phyloP scores from a whole-genome alignment of 2,888 invertebrate genomes.

The Helobdella robusta region DNA sequence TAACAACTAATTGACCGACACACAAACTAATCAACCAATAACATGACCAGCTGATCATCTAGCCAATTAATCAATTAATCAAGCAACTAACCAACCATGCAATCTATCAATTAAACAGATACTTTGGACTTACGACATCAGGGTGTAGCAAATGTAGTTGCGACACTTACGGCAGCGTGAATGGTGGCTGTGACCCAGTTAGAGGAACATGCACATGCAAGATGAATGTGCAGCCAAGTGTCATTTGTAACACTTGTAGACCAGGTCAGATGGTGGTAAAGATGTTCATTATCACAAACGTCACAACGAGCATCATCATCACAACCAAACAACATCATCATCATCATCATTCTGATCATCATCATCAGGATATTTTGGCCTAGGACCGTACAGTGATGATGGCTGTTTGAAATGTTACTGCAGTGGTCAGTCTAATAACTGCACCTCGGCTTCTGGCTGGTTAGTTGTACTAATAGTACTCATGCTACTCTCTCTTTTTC shows the following conservation, averaged over 20 bases:
- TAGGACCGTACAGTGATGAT: conserved; percentile 36
- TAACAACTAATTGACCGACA: too few relatives aligned
- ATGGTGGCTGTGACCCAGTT: conserved; percentile 33
- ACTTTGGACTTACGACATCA: conserved; percentile 34
- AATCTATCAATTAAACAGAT: too few relatives aligned
- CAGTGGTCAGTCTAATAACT: conserved; percentile 37
- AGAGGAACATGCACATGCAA: conserved; percentile 37
- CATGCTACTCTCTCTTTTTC: too few relatives aligned
- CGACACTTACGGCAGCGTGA: conserved; percentile 34
- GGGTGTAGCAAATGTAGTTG: conserved; percentile 38
- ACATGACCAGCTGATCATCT: too few relatives aligned
- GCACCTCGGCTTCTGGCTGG: conserved; percentile 36
- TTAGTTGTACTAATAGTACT: conserved; percentile 26
- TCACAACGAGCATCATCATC: too few relatives aligned
- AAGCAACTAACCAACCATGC: too few relatives aligned
- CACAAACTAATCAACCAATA: too few relatives aligned
- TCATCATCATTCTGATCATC: too few relatives aligned
- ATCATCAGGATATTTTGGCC: conserved; percentile 37
- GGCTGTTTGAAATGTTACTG: conserved; percentile 39
- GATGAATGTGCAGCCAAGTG: conserved; percentile 31
- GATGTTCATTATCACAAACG: neutral
- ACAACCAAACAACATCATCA: too few relatives aligned
- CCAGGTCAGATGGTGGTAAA: conserved; percentile 31
- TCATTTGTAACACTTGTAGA: conserved; percentile 36
- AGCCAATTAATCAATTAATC: too few relatives aligned